A percentile compares a stretch with the other conserved stretches of the same genome.
phyloP scores from a whole-genome alignment of 2,888 invertebrate species.

The Oscheius sp. region DNA sequence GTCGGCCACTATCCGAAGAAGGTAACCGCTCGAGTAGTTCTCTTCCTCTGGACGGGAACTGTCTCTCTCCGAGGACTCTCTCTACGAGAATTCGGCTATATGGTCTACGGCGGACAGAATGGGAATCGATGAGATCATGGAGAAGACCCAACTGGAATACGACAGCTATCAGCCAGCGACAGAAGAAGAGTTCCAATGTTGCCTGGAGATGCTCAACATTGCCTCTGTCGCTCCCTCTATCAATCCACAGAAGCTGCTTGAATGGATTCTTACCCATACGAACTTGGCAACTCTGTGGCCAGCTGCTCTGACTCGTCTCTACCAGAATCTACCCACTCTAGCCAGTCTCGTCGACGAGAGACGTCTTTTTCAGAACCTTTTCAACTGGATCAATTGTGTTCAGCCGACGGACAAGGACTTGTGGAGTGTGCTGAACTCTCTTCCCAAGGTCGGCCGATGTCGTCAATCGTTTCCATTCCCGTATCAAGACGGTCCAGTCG shows the following conservation, averaged over 20 bases:
- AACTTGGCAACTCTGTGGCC: neutral
- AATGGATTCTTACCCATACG: neutral
- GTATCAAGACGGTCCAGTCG: neutral
- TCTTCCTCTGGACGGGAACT: constrained; percentile 4
- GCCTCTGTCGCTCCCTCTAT: neutral
- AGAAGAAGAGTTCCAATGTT: neutral
- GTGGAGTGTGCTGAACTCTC: neutral
- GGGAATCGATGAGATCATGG: neutral
- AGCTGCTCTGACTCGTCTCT: constrained; percentile 3
- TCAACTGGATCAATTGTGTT: neutral
- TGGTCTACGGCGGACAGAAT: constrained; percentile 18
- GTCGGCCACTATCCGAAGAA: neutral
- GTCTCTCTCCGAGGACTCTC: neutral
- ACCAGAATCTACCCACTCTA: neutral
- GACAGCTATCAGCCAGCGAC: constrained; percentile 2
- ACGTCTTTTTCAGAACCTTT: neutral
- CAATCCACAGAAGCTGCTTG: neutral
- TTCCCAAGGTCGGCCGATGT: neutral
- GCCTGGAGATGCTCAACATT: constrained; percentile 6
- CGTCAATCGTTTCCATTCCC: constrained; percentile 8
- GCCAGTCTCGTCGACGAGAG: neutral
- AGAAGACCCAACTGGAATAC: neutral
- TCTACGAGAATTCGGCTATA: constrained; percentile 12
- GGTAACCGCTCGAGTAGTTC: neutral
- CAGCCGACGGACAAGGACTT: constrained; percentile 1